phyloP scores from a whole-genome alignment of 2,113 vertebrate species.

The Lagopus leucura region DNA sequence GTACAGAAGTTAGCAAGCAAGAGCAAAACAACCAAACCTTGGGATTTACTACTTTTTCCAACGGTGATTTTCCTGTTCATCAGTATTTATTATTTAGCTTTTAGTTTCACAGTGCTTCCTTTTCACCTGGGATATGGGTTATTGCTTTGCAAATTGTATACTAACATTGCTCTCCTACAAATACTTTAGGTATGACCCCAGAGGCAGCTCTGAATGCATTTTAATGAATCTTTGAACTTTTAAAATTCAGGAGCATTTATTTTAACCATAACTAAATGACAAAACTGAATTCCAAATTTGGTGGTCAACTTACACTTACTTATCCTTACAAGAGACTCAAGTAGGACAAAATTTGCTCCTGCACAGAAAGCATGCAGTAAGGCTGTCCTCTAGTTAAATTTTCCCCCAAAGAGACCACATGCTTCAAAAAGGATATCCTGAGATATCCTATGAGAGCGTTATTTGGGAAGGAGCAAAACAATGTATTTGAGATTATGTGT shows the following conservation, averaged over 20 bases:
- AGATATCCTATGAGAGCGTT: neutral
- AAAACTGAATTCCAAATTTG: slow-evolving; percentile 7
- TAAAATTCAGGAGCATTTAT: slow-evolving; percentile 38
- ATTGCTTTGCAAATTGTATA: slow-evolving; percentile 66
- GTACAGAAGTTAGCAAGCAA: slow-evolving; percentile 26
- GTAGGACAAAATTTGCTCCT: neutral
- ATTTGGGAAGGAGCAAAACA: slow-evolving; percentile 34
- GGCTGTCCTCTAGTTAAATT: neutral
- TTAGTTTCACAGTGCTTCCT: slow-evolving; percentile 30
- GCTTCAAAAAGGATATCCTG: neutral
- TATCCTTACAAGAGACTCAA: neutral
- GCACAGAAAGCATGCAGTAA: neutral
- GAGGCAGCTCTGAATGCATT: neutral
- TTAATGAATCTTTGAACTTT: slow-evolving; percentile 52
- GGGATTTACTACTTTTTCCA: slow-evolving; percentile 43
- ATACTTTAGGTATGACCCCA: slow-evolving; percentile 15
- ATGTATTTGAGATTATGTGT: slow-evolving; percentile 16
- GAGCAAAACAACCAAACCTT: slow-evolving; percentile 49
- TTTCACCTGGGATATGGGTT: slow-evolving; percentile 44
- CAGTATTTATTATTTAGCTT: slow-evolving; percentile 57
- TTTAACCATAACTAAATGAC: slow-evolving; percentile 27
- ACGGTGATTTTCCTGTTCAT: slow-evolving; percentile 32
- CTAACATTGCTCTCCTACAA: slow-evolving; percentile 50
- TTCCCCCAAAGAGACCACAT: neutral
- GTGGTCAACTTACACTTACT: neutral